phyloP scores from a whole-genome alignment of 2,797 vertebrate species.

The Sebastolobus altivelis region DNA sequence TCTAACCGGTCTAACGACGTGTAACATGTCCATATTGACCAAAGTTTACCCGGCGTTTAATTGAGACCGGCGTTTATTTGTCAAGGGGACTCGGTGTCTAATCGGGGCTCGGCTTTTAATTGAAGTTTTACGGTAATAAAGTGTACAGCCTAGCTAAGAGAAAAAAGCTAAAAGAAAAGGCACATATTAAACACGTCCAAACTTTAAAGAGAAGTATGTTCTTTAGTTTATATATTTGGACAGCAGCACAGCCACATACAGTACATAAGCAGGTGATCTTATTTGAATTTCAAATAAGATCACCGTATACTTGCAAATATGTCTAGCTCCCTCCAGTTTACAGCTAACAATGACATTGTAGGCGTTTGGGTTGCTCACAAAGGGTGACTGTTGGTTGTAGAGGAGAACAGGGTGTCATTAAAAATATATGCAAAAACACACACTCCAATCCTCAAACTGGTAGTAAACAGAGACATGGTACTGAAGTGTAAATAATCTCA shows the following conservation, averaged over 20 bases:
- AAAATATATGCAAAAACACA: neutral
- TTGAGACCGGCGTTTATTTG: no score
- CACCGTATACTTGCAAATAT: slow-evolving; percentile 23
- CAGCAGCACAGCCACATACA: neutral
- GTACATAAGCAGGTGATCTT: neutral
- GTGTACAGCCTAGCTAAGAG: neutral
- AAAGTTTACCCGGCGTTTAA: no score
- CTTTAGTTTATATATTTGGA: neutral
- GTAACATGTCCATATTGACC: no score
- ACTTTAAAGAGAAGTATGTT: neutral
- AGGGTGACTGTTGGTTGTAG: neutral
- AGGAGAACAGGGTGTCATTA: neutral
- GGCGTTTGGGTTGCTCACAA: neutral
- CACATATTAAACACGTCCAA: neutral
- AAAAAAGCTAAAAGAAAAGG: no score
- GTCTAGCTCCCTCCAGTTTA: neutral
- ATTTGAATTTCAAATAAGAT: slow-evolving; percentile 60
- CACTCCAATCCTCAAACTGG: neutral
- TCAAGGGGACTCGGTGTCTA: no score
- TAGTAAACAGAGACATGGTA: neutral
- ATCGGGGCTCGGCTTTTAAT: no score
- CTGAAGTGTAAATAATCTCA: neutral
- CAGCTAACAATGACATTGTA: neutral
- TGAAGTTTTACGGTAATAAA: neutral
- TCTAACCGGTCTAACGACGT: no score